Evolutionary conservation across 2,113 vertebrate species (phyloP).

Genomic region (Cebidichthys violaceus): DNA sequence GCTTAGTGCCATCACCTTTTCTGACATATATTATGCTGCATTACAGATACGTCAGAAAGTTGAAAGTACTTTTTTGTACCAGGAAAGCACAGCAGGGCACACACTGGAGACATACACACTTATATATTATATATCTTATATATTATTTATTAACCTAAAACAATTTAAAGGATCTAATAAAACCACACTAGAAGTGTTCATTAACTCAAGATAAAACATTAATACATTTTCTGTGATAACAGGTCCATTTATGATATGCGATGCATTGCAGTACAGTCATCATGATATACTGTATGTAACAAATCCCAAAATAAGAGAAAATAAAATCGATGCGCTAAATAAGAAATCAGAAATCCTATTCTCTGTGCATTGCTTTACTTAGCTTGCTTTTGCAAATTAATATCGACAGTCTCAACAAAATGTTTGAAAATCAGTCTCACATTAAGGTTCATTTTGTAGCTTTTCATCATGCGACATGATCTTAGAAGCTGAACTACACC

Average conservation of each 20-base stretch:
- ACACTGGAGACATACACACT: not conserved
- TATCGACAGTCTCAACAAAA: not conserved
- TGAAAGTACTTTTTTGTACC: slow-evolving; percentile 4
- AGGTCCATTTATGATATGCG: not conserved
- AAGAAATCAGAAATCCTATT: not conserved
- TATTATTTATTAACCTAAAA: not conserved
- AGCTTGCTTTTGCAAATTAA: not conserved
- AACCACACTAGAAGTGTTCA: not conserved
- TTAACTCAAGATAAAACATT: not conserved
- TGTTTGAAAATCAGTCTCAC: not conserved
- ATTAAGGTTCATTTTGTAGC: not conserved
- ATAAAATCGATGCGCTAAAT: not conserved
- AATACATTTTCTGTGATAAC: not conserved
- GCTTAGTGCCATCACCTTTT: slow-evolving; percentile 48
- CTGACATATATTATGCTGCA: slow-evolving; percentile 34
- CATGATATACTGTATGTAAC: not conserved
- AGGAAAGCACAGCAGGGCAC: not conserved
- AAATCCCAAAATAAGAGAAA: not conserved
- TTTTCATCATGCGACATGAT: not conserved
- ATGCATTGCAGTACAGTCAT: not conserved
- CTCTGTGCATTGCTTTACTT: not conserved
- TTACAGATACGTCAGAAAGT: slow-evolving; percentile 12
- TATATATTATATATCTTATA: not conserved
- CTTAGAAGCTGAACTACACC: not conserved
- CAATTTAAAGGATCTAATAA: not conserved